These are phyloP conservation scores for Hirundichthys speculiger DNA, from an alignment of 2,113 vertebrate genomes.

Conservation along the genomic window DNA sequence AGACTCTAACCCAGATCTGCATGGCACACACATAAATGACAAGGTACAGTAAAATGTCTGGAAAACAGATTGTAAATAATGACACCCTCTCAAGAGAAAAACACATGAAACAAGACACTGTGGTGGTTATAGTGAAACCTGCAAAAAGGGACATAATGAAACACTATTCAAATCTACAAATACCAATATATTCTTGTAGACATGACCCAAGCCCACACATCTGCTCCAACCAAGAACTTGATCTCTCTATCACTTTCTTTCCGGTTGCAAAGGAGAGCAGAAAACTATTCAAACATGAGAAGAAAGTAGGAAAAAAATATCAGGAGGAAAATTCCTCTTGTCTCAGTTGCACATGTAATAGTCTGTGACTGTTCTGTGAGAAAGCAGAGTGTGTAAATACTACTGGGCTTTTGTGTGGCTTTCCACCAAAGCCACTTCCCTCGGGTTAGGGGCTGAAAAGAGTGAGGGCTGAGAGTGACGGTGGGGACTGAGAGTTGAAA, in stretches of 20 bases:
- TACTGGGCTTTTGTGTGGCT: constrained; percentile 79
- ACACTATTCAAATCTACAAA: constrained; percentile 44
- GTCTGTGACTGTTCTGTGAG: constrained; percentile 72
- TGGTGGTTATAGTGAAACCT: constrained; percentile 29
- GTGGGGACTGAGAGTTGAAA: constrained; percentile 47
- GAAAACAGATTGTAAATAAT: constrained; percentile 59
- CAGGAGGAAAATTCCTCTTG: constrained; percentile 45
- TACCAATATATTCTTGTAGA: constrained; percentile 29
- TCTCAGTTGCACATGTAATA: constrained; percentile 51
- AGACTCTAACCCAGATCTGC: constrained; percentile 33
- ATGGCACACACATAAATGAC: constrained; percentile 36
- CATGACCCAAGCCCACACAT: constrained; percentile 35
- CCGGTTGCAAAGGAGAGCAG: constrained; percentile 31
- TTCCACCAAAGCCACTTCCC: constrained; percentile 75
- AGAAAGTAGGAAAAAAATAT: constrained; percentile 9
- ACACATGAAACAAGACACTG: constrained; percentile 46
- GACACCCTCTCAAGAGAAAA: constrained; percentile 37
- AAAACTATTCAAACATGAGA: constrained; percentile 37
- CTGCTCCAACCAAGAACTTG: constrained; percentile 50
- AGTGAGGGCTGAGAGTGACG: constrained; percentile 42
- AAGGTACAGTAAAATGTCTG: constrained; percentile 67
- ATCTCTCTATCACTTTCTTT: constrained; percentile 41
- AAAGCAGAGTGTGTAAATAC: constrained; percentile 72
- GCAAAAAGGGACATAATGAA: constrained; percentile 47
- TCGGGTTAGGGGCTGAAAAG: constrained; percentile 51